Conservation (phyloP, 64 coral and sea anemone genomes). For the Montipora capricornis region DNA sequence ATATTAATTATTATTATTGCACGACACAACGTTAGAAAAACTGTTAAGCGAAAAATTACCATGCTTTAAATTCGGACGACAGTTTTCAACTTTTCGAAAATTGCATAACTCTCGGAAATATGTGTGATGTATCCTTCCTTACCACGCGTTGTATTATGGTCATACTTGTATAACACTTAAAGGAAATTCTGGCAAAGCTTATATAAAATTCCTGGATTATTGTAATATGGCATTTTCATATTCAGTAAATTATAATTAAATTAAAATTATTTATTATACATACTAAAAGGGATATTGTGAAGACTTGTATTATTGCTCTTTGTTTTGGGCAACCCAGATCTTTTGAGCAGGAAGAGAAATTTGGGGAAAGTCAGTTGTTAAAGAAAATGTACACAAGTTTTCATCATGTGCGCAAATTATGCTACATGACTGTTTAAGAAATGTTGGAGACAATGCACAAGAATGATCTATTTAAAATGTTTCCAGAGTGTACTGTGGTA, state of each 20-base stretch:
- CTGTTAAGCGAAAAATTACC: not conserved
- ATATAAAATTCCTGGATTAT: not conserved
- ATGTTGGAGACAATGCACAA: constrained; percentile 43
- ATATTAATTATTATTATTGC: too few relatives aligned
- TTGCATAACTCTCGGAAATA: not conserved
- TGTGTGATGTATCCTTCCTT: too few relatives aligned
- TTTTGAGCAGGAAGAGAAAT: too few relatives aligned
- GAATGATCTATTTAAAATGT: constrained; percentile 54
- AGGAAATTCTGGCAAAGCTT: not conserved
- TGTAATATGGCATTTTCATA: not conserved
- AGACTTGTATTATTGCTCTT: not conserved
- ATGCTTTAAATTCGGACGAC: not conserved
- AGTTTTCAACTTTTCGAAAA: not conserved
- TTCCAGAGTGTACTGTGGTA: constrained; percentile 33
- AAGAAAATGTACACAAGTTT: too few relatives aligned
- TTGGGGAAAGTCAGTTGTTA: too few relatives aligned
- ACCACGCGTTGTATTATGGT: not conserved
- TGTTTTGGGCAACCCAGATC: not conserved
- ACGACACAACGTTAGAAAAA: too few relatives aligned
- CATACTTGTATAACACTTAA: not conserved
- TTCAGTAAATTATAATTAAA: not conserved
- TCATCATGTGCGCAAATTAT: not conserved
- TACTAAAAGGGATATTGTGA: not conserved
- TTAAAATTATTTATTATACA: too few relatives aligned
- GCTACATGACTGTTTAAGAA: constrained; percentile 34